A percentile compares a stretch with the other conserved stretches of the same genome.
Conservation (phyloP, 2,888 invertebrate species). For the Acleris sparsana region DNA sequence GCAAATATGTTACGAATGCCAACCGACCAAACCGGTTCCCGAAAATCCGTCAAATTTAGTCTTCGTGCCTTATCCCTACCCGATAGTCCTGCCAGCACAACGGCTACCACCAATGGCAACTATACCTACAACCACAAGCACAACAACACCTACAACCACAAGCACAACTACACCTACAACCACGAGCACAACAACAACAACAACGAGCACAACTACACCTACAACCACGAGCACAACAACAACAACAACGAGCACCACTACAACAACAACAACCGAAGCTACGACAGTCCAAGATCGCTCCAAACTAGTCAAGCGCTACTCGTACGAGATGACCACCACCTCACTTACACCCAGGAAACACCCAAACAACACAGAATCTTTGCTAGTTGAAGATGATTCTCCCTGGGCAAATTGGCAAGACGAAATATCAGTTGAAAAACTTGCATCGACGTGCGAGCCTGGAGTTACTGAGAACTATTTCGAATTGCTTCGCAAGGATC, state of each 20-base stretch:
- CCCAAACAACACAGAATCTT: too few relatives aligned
- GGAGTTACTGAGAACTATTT: not conserved
- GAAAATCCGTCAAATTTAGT: conserved; percentile 23
- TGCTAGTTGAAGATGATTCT: too few relatives aligned
- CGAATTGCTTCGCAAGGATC: not conserved
- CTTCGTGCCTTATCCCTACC: conserved; percentile 40
- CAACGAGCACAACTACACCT: too few relatives aligned
- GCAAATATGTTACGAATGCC: conserved; percentile 20
- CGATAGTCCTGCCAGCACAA: conserved; percentile 29
- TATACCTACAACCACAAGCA: conserved; percentile 20
- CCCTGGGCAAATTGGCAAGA: too few relatives aligned
- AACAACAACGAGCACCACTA: conserved; percentile 29
- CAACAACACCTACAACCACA: conserved; percentile 22
- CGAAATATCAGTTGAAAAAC: not conserved
- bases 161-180: not conserved
- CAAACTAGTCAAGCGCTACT: too few relatives aligned
- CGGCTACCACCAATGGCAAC: not conserved
- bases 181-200: not conserved
- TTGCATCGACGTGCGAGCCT: not conserved
- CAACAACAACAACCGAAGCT: not conserved
- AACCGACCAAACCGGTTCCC: not conserved
- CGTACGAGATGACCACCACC: too few relatives aligned
- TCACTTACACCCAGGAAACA: too few relatives aligned
- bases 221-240: too few relatives aligned
- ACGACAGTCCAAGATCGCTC: not conserved